Percentiles rank a stretch among this genome's conserved stretches.
These are phyloP conservation scores for Chelonia mydas DNA, from an alignment of 2,797 vertebrate genomes.

Conservation along the genomic window DNA sequence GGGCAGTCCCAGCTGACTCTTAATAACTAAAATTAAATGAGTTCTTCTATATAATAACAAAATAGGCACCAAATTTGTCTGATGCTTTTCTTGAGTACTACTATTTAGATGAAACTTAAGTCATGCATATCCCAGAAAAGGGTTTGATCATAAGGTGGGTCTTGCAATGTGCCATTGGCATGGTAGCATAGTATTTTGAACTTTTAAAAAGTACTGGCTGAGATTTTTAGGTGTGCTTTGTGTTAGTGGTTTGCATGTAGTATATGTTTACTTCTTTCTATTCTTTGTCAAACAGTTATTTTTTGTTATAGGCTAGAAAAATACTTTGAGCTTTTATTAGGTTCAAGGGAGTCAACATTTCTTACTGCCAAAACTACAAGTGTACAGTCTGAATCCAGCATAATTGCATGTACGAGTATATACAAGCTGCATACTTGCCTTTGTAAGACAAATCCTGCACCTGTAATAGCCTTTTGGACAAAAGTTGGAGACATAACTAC, in stretches of 20 bases:
- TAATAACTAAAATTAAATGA: neutral
- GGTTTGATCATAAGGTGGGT: neutral
- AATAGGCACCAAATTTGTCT: neutral
- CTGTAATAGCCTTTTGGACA: slow-evolving; percentile 23
- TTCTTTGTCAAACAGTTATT: neutral
- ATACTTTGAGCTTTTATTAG: neutral
- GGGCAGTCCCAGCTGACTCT: neutral
- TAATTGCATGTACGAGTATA: neutral
- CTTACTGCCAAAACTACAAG: rapidly evolving
- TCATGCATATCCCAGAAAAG: slow-evolving; percentile 1
- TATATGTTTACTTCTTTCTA: neutral
- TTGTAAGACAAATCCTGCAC: slow-evolving; percentile 24
- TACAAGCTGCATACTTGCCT: neutral
- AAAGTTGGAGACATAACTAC: neutral
- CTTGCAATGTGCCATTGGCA: neutral
- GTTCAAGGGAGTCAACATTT: neutral
- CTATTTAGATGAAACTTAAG: slow-evolving; percentile 21
- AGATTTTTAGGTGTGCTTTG: neutral
- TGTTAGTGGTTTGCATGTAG: neutral
- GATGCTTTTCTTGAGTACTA: neutral
- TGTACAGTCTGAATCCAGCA: neutral
- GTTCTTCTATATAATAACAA: neutral
- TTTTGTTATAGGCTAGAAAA: neutral
- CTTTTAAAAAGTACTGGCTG: rapidly evolving
- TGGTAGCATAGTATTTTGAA: neutral